A percentile compares a stretch with the other conserved stretches of the same genome.
These are phyloP conservation scores for Sturnira hondurensis DNA, from an alignment of 2,113 vertebrate species.

Conservation along the genomic window DNA sequence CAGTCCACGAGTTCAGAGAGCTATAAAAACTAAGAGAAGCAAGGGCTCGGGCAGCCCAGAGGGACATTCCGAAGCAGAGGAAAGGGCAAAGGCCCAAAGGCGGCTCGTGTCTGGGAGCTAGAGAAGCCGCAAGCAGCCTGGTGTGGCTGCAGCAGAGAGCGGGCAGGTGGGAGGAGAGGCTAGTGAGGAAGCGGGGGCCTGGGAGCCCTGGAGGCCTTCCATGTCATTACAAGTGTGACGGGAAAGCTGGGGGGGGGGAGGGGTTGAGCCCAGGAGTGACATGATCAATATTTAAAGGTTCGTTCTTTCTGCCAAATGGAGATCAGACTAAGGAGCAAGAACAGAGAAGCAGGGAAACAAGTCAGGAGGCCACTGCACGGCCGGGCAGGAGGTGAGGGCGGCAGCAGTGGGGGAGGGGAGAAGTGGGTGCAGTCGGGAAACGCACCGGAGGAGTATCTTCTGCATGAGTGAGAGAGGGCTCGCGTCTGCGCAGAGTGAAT, in stretches of 20 bases:
- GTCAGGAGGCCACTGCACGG: neutral
- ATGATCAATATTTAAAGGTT: neutral
- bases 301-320: neutral
- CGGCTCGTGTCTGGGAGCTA: fast-evolving
- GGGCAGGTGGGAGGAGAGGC: neutral
- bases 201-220: neutral
- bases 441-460: neutral
- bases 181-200: fast-evolving
- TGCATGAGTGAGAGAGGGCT: neutral
- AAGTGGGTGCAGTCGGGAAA: neutral
- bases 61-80: neutral
- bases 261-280: neutral
- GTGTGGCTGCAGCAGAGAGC: fast-evolving
- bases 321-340: neutral
- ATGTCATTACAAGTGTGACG: neutral
- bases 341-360: neutral
- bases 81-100: neutral
- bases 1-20: neutral
- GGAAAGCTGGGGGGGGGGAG: neutral
- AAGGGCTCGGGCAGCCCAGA: neutral
- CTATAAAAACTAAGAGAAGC: neutral
- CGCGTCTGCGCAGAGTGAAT: neutral
- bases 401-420: neutral
- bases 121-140: neutral
- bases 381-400: neutral